phyloP scores from a whole-genome alignment of 2,113 vertebrate species.

The Oryzias celebensis region DNA sequence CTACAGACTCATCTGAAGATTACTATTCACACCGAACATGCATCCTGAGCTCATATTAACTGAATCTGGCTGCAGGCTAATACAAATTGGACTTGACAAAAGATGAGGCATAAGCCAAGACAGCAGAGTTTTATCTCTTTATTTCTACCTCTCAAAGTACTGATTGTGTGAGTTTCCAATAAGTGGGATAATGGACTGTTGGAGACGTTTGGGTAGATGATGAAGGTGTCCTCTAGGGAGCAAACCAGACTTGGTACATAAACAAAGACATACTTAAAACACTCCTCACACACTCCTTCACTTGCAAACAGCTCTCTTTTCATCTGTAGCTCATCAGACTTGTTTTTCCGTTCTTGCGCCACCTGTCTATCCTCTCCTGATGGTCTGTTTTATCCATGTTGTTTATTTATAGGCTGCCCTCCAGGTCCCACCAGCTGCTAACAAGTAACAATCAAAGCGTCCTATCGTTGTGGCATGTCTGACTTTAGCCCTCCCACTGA shows the following conservation, averaged over 20 bases:
- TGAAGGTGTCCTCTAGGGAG: constrained; percentile 64
- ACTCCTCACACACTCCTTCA: constrained; percentile 43
- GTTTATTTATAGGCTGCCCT: constrained; percentile 47
- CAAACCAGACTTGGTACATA: constrained; percentile 41
- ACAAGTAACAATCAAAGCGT: constrained; percentile 47
- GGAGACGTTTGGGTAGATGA: constrained; percentile 56
- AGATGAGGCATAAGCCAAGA: constrained; percentile 64
- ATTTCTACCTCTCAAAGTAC: constrained; percentile 54
- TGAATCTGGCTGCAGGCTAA: constrained; percentile 50
- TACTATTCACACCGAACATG: constrained; percentile 53
- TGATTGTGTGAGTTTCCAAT: constrained; percentile 57
- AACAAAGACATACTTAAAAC: constrained; percentile 66
- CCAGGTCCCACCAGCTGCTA: constrained; percentile 32
- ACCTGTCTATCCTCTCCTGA: constrained; percentile 45
- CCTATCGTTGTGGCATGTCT: constrained; percentile 27
- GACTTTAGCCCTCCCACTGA: constrained; percentile 35
- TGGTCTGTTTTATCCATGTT: constrained; percentile 38
- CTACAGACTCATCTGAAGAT: constrained; percentile 62
- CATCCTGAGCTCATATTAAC: constrained; percentile 47
- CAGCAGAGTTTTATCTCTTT: constrained; percentile 51
- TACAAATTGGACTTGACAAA: constrained; percentile 70
- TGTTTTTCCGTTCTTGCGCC: constrained; percentile 15
- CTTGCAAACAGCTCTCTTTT: constrained; percentile 43
- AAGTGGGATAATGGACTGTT: constrained; percentile 50
- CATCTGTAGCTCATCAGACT: constrained; percentile 25